Base-by-base conservation (phyloP, 2,888 invertebrate genomes). In the Cheiracanthium punctorium region DNA sequence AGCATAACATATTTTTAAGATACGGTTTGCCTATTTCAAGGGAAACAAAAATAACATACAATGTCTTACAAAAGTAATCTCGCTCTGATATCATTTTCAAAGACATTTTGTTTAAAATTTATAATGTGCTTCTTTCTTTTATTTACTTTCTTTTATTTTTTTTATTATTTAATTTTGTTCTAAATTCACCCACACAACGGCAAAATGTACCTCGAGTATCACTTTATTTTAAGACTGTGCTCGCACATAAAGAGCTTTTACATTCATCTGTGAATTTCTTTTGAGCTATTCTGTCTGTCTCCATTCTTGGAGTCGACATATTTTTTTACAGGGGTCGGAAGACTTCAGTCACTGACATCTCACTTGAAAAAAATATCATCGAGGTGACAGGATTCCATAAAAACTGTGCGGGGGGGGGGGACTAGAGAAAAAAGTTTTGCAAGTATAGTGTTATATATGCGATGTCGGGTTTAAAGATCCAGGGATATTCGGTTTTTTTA, bases 301-400 rank as follows among this genome's bases (percentile, higher is more conserved):
- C 58, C 5, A 24, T 58, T 5, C 24, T 24, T 24, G 4, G 20
- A 58, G n/a, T n/a, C n/a, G n/a, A 37, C 37, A 37, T 37, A 7
- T 37, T 37, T 7, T 37, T 37, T 37, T 37, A 7, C 37, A 37
- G 10, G 24, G 24, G 2, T 24, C 24, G 24, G 24, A 5, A 17
- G 17, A 17, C 17, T 10, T 2, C 5, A 58, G 24, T 24, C 58
- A 7, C 58, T 24, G 24, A 58, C 58, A 24, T 20, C 58, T 58
- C 20, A 58, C 58, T 58, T 58, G 17, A 58, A 58, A 58, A 58
- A 37, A 58, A 58, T 58, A 12, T 58, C 58, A 58, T 58, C 20
- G 58, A 48, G 58, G n/a, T 58, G 58, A 58, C 58, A 24, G 58
- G 24, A 24, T 58, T 58, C 58, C 58, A n/a, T 24, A 58, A 58